Conservation (phyloP, 2,113 vertebrate genomes). For the Myotis brandtii region DNA sequence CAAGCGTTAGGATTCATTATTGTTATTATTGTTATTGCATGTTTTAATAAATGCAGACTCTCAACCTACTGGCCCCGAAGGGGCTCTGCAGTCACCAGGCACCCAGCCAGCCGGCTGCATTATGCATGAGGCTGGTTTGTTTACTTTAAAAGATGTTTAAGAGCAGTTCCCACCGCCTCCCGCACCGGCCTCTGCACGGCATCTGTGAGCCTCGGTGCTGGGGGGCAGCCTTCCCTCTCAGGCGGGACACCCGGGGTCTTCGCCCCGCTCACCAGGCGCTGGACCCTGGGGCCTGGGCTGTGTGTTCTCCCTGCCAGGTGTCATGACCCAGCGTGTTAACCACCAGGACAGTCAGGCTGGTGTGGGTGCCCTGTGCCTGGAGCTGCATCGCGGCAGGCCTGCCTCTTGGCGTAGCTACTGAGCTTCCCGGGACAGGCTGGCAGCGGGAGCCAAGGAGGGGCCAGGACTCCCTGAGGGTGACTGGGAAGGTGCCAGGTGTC, state of each 20-base stretch:
- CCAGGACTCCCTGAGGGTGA: neutral
- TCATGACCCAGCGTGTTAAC: neutral
- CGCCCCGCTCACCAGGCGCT: fast-evolving
- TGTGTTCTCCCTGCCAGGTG: neutral
- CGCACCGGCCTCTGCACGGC: neutral
- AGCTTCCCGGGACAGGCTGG: neutral
- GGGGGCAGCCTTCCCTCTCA: too few species aligned
- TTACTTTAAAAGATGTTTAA: neutral
- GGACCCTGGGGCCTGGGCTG: fast-evolving
- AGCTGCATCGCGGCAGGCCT: fast-evolving
- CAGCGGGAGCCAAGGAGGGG: neutral
- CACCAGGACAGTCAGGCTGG: fast-evolving
- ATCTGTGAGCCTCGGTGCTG: neutral
- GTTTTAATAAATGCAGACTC: slow-evolving; percentile 45
- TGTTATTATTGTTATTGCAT: neutral
- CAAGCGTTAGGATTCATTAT: slow-evolving; percentile 3
- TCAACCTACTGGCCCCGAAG: neutral
- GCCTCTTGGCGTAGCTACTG: neutral
- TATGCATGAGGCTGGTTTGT: slow-evolving; percentile 24
- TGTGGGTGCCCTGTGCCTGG: neutral
- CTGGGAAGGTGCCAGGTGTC: neutral
- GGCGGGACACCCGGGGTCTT: neutral
- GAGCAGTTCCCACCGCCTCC: neutral
- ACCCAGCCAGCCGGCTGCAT: neutral
- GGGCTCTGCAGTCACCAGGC: neutral